These are phyloP conservation scores for Barypeithes pellucidus DNA, from an alignment of 2,888 invertebrate species.

Conservation along the genomic window DNA sequence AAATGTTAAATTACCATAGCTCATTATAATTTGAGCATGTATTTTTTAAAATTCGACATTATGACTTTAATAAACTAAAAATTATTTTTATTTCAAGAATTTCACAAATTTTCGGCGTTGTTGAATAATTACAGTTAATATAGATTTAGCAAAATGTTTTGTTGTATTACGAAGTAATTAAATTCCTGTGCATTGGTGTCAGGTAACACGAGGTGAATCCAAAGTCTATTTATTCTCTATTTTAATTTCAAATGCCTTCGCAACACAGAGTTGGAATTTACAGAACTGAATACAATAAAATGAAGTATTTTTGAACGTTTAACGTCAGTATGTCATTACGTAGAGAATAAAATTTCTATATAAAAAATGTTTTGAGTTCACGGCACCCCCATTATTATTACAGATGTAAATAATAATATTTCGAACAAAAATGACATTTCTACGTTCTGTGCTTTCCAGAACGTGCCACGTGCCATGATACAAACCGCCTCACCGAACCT, in stretches of 20 bases:
- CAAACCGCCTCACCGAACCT: too few relatives aligned
- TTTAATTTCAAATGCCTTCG: slow-evolving; percentile 16
- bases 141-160: background rate
- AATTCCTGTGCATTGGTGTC: slow-evolving; percentile 6
- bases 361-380: too few relatives aligned
- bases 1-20: too few relatives aligned
- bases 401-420: too few relatives aligned
- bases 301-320: slow-evolving; percentile 1
- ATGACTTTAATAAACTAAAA: background rate
- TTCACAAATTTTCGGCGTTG: background rate
- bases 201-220: background rate
- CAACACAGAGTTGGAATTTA: slow-evolving; percentile 7
- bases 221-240: background rate
- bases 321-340: background rate
- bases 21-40: background rate
- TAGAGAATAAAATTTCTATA: background rate
- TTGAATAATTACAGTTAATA: background rate
- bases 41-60: too few relatives aligned
- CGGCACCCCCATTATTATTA: too few relatives aligned
- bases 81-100: background rate
- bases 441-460: too few relatives aligned
- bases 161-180: slow-evolving; percentile 12
- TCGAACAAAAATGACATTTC: too few relatives aligned
- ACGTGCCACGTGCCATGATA: too few relatives aligned
- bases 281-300: background rate